phyloP scores from a whole-genome alignment of 2,888 invertebrate genomes.

The Gisinianus flammeolus region DNA sequence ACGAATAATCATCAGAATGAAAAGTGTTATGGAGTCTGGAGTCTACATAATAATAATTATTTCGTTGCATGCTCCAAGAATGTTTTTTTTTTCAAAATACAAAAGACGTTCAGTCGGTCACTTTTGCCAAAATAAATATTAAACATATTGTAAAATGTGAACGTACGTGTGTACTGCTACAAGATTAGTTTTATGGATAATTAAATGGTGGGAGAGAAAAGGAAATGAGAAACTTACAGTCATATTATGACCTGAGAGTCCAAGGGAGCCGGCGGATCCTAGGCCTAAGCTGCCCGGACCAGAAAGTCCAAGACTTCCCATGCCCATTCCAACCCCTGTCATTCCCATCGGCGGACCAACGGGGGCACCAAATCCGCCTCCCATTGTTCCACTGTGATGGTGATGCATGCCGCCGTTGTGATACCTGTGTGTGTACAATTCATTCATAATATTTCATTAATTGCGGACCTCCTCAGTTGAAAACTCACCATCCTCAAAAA shows the following conservation, averaged over 20 bases:
- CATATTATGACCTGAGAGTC: constrained; percentile 57
- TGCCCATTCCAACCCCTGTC: constrained; percentile 58
- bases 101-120: background rate
- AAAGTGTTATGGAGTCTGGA: too few relatives aligned
- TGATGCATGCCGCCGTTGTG: constrained; percentile 61
- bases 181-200: too few relatives aligned
- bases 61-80: too few relatives aligned
- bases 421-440: constrained; percentile 57
- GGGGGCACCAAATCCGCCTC: constrained; percentile 59
- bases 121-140: background rate
- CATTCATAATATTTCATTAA: constrained; percentile 32
- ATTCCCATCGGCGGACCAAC: constrained; percentile 65
- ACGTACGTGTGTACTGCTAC: background rate
- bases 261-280: constrained; percentile 72
- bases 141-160: background rate
- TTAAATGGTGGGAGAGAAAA: background rate
- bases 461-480: constrained; percentile 33
- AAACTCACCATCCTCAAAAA: constrained; percentile 2
- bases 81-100: background rate
- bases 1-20: background rate
- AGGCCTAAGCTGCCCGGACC: constrained; percentile 66
- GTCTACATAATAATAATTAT: too few relatives aligned
- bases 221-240: constrained; percentile 49
- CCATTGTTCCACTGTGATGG: constrained; percentile 59
- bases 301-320: constrained; percentile 57